A percentile compares a stretch with the other conserved stretches of the same genome.
phyloP scores from a whole-genome alignment of 2,888 invertebrate genomes.

The Silvanus unidentatus region DNA sequence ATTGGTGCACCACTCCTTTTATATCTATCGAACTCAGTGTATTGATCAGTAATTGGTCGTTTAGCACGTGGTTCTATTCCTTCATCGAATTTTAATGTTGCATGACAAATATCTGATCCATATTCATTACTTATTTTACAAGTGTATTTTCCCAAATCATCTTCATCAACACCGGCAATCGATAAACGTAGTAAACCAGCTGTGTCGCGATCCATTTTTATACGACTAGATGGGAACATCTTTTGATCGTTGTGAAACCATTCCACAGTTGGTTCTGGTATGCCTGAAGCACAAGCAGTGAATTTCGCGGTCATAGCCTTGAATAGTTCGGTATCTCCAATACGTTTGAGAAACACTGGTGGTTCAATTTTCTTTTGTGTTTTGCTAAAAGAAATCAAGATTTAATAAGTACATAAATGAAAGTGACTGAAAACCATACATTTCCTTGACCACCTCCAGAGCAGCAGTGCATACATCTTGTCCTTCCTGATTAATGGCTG shows the following conservation, averaged over 20 bases:
- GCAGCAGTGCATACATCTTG: slow-evolving; percentile 68
- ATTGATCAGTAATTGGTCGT: slow-evolving; percentile 69
- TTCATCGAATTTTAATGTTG: slow-evolving; percentile 68
- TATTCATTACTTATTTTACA: slow-evolving; percentile 79
- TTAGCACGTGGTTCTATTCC: slow-evolving; percentile 59
- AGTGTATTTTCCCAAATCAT: slow-evolving; percentile 80
- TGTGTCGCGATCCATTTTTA: slow-evolving; percentile 74
- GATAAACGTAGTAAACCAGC: slow-evolving; percentile 78
- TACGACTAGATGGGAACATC: slow-evolving; percentile 75
- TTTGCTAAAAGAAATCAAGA: slow-evolving; percentile 60
- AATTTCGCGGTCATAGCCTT: slow-evolving; percentile 87
- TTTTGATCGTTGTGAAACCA: slow-evolving; percentile 78
- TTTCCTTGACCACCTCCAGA: slow-evolving; percentile 73
- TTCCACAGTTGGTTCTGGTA: slow-evolving; percentile 82
- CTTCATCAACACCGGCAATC: slow-evolving; percentile 69
- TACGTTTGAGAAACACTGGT: slow-evolving; percentile 81
- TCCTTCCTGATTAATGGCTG: slow-evolving; percentile 75
- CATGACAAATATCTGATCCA: slow-evolving; percentile 76
- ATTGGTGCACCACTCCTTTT: slow-evolving; percentile 78
- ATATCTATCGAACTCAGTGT: slow-evolving; percentile 77
- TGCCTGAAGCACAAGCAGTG: slow-evolving; percentile 85
- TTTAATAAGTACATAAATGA: slow-evolving; percentile 10
- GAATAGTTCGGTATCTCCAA: slow-evolving; percentile 81
- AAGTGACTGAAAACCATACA: slow-evolving; percentile 52
- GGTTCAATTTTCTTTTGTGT: slow-evolving; percentile 72